These are phyloP conservation scores for Apodemus sylvaticus DNA, from an alignment of 2,113 vertebrate species.

Conservation along the genomic window DNA sequence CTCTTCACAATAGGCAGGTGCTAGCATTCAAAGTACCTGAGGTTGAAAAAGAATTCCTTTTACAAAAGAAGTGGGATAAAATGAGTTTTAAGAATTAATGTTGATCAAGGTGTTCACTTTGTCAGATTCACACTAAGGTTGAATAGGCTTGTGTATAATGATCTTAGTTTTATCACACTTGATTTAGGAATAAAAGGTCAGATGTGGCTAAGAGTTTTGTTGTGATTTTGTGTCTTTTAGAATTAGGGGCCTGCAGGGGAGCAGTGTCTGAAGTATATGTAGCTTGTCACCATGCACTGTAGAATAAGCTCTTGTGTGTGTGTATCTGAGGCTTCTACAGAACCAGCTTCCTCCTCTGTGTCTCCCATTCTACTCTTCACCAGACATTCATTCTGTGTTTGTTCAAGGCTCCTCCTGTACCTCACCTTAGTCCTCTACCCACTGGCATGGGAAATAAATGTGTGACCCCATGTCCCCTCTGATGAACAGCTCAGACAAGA, in stretches of 20 bases:
- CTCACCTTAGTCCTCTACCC: not conserved
- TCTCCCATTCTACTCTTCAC: too few relatives aligned
- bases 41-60: not conserved
- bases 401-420: not conserved
- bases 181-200: not conserved
- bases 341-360: fast-evolving
- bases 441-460: not conserved
- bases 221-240: not conserved
- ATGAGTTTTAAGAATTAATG: not conserved
- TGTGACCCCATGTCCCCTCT: not conserved
- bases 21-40: not conserved
- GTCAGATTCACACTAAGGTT: not conserved
- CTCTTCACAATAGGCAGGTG: not conserved
- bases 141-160: not conserved
- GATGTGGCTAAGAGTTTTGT: not conserved
- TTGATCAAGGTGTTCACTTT: not conserved
- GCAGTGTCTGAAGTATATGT: not conserved
- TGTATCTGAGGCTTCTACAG: not conserved
- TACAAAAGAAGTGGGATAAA: not conserved
- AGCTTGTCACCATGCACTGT: not conserved
- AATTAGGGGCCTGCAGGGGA: not conserved
- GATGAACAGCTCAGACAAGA: not conserved
- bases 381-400: not conserved
- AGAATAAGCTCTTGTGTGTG: not conserved
- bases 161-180: not conserved